Evolutionary conservation across 2,113 vertebrate species (phyloP), one percentile per base, ranked within the genome.

Genomic region (Euleptes europaea): DNA sequence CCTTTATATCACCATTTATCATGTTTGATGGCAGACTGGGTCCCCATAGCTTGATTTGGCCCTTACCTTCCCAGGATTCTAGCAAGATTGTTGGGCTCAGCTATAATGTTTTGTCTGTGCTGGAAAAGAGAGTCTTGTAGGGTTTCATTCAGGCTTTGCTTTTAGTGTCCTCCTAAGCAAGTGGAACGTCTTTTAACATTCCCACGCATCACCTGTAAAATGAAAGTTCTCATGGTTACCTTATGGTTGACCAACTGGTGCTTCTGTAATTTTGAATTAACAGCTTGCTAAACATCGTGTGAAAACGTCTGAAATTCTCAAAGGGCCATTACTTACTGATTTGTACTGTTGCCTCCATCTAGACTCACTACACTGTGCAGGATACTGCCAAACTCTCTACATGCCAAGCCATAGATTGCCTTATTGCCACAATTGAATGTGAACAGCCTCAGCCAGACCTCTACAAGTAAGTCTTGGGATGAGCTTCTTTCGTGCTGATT

Each of bases 401-500:
- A 0, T 96, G 97, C 0, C 96, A 96, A 85, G 96, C 97, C 94
- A 96, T 99, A 81, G 95, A 97, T 82, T 82, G 90, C 89, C 97
- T 99, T 92, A 96, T 81, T 0, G 98, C 98, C 94, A 96, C 97
- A 0, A 98, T 99, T 2, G 99, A 99, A 95, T 99, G 99, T 80
- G 99, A 99, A 79, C 98, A 99, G 93, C 98, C 99, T 0, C 99
- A 99, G 86, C 97, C 98, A 51, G 98, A 99, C 96, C 98, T 99
- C 94, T 99, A 99, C 96, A 99, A 98, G 98, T 99, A 97, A 92
- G 97, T 90, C 63, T 38, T 65, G 4, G 8, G 1, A 31, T 14
- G 42, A 73, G 65, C 21, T 38, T 72, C 19, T 47, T 47, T 17
- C 49, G 80, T 57, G 57, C 1, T 65, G 4, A 35, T 77, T 2